Conservation (phyloP, 2,113 vertebrate genomes). For the Pollachius pollachius region DNA sequence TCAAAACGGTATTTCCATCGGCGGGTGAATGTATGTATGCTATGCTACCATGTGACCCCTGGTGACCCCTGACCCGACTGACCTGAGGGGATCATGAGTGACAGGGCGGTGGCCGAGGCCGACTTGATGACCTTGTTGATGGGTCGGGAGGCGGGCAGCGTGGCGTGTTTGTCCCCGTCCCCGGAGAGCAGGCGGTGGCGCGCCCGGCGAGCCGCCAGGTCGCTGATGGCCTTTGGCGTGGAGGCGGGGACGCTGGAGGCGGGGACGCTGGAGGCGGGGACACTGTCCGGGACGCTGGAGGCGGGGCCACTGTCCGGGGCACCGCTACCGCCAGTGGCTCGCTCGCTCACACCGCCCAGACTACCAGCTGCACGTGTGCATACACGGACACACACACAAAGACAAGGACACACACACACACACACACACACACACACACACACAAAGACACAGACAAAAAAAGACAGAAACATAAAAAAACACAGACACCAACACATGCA, state of each 20-base stretch:
- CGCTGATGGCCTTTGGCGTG: slow-evolving; percentile 92
- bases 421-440: too few species aligned
- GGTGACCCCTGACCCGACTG: too few species aligned
- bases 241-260: slow-evolving; percentile 69
- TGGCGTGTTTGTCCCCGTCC: slow-evolving; percentile 85
- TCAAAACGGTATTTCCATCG: too few species aligned
- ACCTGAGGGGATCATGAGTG: slow-evolving; percentile 96
- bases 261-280: slow-evolving; percentile 7
- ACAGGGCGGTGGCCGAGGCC: slow-evolving; percentile 91
- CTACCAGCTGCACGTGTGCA: slow-evolving; percentile 77
- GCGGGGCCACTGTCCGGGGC: neutral
- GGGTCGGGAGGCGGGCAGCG: slow-evolving; percentile 74
- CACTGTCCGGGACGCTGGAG: slow-evolving; percentile 54
- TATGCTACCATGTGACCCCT: too few species aligned
- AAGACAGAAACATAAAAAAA: too few species aligned
- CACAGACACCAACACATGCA: too few species aligned
- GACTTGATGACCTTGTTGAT: slow-evolving; percentile 99
- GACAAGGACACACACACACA: too few species aligned
- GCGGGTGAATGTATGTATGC: too few species aligned
- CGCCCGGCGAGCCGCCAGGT: slow-evolving; percentile 90
- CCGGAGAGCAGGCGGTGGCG: slow-evolving; percentile 93
- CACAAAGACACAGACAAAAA: too few species aligned
- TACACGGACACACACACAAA: slow-evolving; percentile 29
- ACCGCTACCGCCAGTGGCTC: slow-evolving; percentile 56
- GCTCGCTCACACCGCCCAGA: slow-evolving; percentile 74